Evolutionary conservation across 2,888 invertebrate genomes (phyloP), one percentile per base, ranked within the genome.

Genomic region (Noctua janthe): DNA sequence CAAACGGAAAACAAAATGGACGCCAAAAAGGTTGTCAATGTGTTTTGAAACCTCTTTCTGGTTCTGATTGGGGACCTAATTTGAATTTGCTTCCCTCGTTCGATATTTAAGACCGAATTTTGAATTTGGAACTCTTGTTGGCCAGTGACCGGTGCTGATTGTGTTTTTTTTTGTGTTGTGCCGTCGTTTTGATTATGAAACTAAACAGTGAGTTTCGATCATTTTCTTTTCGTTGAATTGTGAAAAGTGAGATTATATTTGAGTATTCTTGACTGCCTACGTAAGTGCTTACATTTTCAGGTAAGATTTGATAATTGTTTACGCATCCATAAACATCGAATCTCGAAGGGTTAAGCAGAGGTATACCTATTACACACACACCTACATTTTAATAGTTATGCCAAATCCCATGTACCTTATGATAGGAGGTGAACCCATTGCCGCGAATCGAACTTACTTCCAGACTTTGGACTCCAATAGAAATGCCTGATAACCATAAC

Each of bases 51-150:
- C 76, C 82, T 83, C 47, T 54, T 74, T 51, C 17, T 77, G 59
- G 71, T 77, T 64, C 35, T 76, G 43, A 56, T 64, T 10, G 49
- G n/a, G 43, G 54, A 66, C 67, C 70, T 39, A 73, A 74, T 87
- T 87, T 71, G 75, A 87, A 72, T 74, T 81, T 78, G 59, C 43
- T 66, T 17, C 11, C 1, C 3, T 43, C n/a, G 39, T 73, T 79
- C 47, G 10, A 84, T 76, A 23, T 74, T 0, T 13, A 72, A 64
- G 49, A 78, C 59, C 72, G n/a, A 67, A 69, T 62, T 87, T 84
- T 15, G 15, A 80, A 87, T 85, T 75, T 71, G 15, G 69, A 87
- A 80, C 29, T 43, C 7, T 69, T n/a, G 17, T 70, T 17, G 11
- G 47, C 1, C 35, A 29, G 35, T 66, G 74, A 67, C 23, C 1